Base-by-base conservation (phyloP, 1,140 invertebrate genomes). In the Bombus soroeensis region DNA sequence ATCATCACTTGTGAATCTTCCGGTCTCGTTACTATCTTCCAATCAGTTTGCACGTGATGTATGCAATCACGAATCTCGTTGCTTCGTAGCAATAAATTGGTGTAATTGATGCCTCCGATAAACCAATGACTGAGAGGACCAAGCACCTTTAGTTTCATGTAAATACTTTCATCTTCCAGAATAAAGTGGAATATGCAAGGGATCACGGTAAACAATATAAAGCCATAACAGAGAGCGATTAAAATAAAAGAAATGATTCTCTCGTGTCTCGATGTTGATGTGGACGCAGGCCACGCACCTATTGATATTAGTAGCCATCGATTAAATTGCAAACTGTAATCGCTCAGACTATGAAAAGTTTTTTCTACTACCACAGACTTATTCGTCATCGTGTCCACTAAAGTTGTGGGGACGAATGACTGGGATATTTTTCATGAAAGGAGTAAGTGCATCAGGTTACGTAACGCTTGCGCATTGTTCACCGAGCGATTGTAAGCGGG, bases 231-330 rank as follows among this genome's bases (percentile, higher is more conserved):
- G 8, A 43, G 39, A 18, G 64, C 18, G 10, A 57, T 75, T 4
- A 81, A 39, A 53, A 81, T 32, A 25, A 57, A 18, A 5, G 73
- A 72, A 15, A 88, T n/a, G 4, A 78, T 25, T 53, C 34, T 72
- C 0, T 88, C 73, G 18, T 0, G 13, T 6, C 3, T 81, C 0
- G 83, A 76, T 0, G 22, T 64, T 3, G 66, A 43, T 22, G 41
- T 37, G 1, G 83, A 62, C 28, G 32, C 25, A 5, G 81, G 81
- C 89, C 90, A 91, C 0, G 70, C 87, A 12, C 90, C 87, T 15
- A 91, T 84, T 1, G 85, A 74, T 39, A 80, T 91, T 9, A 91
- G 13, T 1, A 91, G 41, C 87, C 88, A 88, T 9, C 88, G 84
- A 59, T 85, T 88, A 25, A 91, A 37, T 12, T 86, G 75, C 0